These are phyloP conservation scores for Coranthus polyacanthus DNA, from an alignment of 2,797 vertebrate species.

Conservation along the genomic window DNA sequence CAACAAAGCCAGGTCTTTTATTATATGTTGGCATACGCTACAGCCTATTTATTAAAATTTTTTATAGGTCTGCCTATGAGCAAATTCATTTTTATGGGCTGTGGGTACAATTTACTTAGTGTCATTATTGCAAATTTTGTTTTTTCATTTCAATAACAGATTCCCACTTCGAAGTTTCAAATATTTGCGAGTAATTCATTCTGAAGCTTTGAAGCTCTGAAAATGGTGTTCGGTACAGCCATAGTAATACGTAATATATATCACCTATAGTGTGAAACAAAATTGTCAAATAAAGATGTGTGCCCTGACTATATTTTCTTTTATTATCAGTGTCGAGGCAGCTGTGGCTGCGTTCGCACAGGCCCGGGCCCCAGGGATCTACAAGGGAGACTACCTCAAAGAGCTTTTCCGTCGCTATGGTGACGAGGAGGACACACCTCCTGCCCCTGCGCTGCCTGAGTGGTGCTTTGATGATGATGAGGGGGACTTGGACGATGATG, in stretches of 20 bases:
- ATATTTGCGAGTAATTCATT: too few species aligned
- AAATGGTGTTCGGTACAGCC: not conserved
- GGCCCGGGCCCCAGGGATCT: constrained; percentile 96
- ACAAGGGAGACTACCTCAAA: constrained; percentile 98
- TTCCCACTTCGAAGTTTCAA: too few species aligned
- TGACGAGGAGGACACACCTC: constrained; percentile 92
- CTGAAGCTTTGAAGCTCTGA: too few species aligned
- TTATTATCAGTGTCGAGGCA: constrained; percentile 90
- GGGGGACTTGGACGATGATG: constrained; percentile 89
- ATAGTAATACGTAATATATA: not conserved
- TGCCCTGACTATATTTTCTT: not conserved
- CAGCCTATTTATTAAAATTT: too few species aligned
- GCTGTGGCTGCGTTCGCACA: constrained; percentile 93
- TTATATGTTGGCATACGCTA: too few species aligned
- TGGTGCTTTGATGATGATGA: constrained; percentile 96
- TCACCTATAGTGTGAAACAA: not conserved
- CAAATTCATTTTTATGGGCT: too few species aligned
- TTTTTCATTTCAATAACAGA: too few species aligned
- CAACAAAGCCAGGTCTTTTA: too few species aligned
- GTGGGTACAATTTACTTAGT: too few species aligned
- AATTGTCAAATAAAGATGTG: not conserved
- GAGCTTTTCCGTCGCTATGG: constrained; percentile 97
- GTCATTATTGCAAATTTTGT: too few species aligned
- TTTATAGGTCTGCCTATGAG: too few species aligned
- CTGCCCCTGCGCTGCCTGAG: constrained; percentile 92